Evolutionary conservation across 1,140 invertebrate species (phyloP).

Genomic region (Mylabris phalerata): DNA sequence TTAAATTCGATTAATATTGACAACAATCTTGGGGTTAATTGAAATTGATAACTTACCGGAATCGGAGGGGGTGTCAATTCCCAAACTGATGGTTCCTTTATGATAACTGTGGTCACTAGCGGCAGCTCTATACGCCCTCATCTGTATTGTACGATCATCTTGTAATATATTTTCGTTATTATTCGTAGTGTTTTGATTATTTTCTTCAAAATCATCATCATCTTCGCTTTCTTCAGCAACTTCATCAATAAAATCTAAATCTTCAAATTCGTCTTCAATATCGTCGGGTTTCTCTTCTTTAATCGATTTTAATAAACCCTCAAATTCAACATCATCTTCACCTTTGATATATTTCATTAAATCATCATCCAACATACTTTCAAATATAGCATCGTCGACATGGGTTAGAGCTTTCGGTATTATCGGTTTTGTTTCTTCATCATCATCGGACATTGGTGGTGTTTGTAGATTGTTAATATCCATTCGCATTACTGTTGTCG

Average conservation of each 20-base stretch:
- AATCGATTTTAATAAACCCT: conserved; percentile 34
- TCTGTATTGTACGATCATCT: conserved; percentile 20
- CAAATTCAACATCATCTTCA: conserved; percentile 31
- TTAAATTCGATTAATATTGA: too few relatives aligned
- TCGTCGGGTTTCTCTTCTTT: conserved; percentile 22
- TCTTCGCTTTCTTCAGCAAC: conserved; percentile 29
- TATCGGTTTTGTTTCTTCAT: conserved; percentile 27
- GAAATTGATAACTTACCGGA: conserved; percentile 60
- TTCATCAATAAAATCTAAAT: conserved; percentile 24
- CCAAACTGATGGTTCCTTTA: conserved; percentile 55
- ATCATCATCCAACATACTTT: conserved; percentile 24
- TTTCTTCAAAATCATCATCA: conserved; percentile 34
- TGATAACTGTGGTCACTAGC: conserved; percentile 64
- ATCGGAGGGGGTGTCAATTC: conserved; percentile 77
- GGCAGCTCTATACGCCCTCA: conserved; percentile 20
- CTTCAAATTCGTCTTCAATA: neutral
- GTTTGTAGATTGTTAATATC: conserved; percentile 20
- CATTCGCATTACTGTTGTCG: conserved; percentile 14
- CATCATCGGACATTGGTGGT: conserved; percentile 43
- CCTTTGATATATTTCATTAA: conserved; percentile 27
- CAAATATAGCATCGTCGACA: neutral
- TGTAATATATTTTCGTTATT: conserved; percentile 10
- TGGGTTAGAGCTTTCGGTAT: neutral
- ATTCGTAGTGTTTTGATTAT: conserved; percentile 10
- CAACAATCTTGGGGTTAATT: too few relatives aligned